Evolutionary conservation across 2,888 invertebrate genomes (phyloP), one percentile per base, ranked within the genome.

Genomic region (Morpho achilles): DNA sequence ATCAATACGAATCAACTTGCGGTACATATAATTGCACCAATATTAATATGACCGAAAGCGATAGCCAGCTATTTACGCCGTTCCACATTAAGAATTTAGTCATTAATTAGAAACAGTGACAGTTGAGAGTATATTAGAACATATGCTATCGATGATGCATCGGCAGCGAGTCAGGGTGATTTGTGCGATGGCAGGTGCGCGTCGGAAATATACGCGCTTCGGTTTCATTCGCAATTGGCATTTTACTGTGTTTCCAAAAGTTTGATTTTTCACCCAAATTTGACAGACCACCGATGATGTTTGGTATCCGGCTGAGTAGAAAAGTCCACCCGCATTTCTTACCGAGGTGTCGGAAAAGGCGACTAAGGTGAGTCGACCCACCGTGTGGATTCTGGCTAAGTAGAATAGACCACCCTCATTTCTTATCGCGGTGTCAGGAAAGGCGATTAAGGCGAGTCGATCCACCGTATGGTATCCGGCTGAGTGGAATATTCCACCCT

Each of bases 171-270:
- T 53, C 65, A 40, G 54, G 68, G 82, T 88, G 88, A 89, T 86
- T 85, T 81, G 86, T 85, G 69, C 52, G 53, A 47, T 61, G 74
- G 75, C 89, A 89, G 89, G 88, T 89, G 89, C 73, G 62, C 62
- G 77, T 72, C 84, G 77, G 76, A 88, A 87, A 89, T 88, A 88
- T 72, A 74, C 75, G 68, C 68, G 69, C 79, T 85, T 87, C 78
- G 85, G 86, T 84, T 87, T 81, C 84, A 77, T 80, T 80, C 80
- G 76, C 85, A 80, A 89, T 89, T 79, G 88, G 87, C 88, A 84
- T 83, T 81, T 84, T 71, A 66, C 72, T 68, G 66, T 39, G 81
- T 47, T 70, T 63, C 73, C 78, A 84, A 88, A 89, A 84, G 69
- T 84, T 76, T 7, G 40, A 6, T 10, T 42, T 53, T 48, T 42